Conservation (phyloP, 2,888 invertebrate genomes). For the Lasioglossum pauxillum region DNA sequence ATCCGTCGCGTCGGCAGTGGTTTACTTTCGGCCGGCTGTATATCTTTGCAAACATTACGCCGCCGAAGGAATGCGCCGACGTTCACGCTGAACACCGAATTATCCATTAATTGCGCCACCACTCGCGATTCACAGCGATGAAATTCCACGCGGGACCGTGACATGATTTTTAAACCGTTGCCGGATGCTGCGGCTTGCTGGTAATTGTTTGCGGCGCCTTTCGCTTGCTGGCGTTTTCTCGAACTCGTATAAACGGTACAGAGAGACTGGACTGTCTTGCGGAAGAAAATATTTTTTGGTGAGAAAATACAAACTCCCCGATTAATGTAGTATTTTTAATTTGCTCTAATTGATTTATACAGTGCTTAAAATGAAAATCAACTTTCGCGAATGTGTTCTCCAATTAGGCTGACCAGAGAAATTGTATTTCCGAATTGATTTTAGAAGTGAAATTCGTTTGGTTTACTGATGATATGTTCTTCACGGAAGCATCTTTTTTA, state of each 20-base stretch:
- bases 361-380: no score
- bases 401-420: not conserved
- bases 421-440: not conserved
- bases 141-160: slow-evolving; percentile 18
- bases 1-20: slow-evolving; percentile 57
- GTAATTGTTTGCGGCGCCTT: not conserved
- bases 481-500: not conserved
- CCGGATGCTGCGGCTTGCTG: not conserved
- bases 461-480: not conserved
- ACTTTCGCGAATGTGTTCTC: no score
- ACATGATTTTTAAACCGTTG: slow-evolving; percentile 35
- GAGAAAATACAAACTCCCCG: not conserved
- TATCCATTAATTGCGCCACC: slow-evolving; percentile 47
- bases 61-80: slow-evolving; percentile 43
- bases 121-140: slow-evolving; percentile 17
- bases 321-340: not conserved
- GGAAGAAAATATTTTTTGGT: not conserved
- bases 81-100: slow-evolving; percentile 52
- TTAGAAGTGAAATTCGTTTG: not conserved
- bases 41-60: slow-evolving; percentile 71
- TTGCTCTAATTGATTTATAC: no score
- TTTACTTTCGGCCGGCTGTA: slow-evolving; percentile 61
- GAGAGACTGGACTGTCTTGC: not conserved
- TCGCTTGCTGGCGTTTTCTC: not conserved
- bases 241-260: not conserved